Evolutionary conservation across 1,140 invertebrate genomes (phyloP).

Genomic region (Cepaea nemoralis): DNA sequence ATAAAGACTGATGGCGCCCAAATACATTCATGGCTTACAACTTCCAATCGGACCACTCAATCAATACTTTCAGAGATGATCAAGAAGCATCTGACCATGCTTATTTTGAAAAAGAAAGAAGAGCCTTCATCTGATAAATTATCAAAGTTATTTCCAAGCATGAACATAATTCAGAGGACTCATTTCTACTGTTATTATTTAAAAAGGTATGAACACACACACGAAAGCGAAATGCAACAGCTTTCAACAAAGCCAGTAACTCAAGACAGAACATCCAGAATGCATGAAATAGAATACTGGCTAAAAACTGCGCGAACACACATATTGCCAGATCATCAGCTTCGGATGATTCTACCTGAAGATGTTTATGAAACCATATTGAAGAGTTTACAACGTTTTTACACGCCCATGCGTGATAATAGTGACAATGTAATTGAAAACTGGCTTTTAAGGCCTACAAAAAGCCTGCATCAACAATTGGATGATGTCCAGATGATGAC

Average conservation of each 20-base stretch:
- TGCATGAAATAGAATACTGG: neutral
- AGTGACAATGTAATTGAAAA: neutral
- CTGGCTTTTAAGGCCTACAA: neutral
- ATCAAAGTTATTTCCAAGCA: neutral
- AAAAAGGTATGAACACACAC: neutral
- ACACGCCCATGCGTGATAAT: too few relatives aligned
- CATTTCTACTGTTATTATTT: neutral
- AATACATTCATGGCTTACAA: constrained; percentile 5
- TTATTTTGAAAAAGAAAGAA: neutral
- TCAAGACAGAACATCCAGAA: neutral
- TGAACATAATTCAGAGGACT: neutral
- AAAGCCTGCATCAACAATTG: neutral
- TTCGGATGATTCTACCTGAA: too few relatives aligned
- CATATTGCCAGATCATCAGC: neutral
- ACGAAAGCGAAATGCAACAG: neutral
- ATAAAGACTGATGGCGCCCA: neutral
- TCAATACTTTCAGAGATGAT: neutral
- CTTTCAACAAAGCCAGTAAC: neutral
- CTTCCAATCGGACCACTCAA: neutral
- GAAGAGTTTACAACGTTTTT: too few relatives aligned
- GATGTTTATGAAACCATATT: neutral
- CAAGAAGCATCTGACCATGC: neutral
- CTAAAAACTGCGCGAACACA: neutral
- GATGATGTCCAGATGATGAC: neutral
- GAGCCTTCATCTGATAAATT: neutral